A percentile compares a stretch with the other conserved stretches of the same genome.
Conservation (phyloP, 1,140 invertebrate species). For the Caenorhabditis tropicalis region DNA sequence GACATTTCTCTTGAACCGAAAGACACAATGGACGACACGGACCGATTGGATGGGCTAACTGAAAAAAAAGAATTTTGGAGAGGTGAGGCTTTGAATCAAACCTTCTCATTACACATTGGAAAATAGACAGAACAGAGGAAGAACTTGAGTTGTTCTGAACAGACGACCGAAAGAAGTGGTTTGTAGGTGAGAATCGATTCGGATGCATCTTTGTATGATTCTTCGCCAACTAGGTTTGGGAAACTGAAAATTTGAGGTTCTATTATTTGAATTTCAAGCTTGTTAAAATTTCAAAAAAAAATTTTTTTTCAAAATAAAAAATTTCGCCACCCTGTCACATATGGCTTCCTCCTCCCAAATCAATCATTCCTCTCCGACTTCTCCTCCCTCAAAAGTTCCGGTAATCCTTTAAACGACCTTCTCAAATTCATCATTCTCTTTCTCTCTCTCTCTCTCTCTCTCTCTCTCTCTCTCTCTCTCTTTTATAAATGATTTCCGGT, state of each 20-base stretch:
- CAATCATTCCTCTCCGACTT: no score
- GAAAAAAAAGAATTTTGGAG: neutral
- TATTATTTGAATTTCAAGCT: no score
- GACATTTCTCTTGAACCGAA: constrained; percentile 73
- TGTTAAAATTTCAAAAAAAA: no score
- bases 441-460: no score
- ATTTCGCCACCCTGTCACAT: no score
- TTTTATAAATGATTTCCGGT: no score
- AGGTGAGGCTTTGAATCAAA: neutral
- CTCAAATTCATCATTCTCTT: no score
- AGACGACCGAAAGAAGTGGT: constrained; percentile 53
- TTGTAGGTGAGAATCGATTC: constrained; percentile 71
- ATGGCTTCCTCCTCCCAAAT: no score
- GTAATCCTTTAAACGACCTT: no score
- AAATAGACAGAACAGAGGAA: constrained; percentile 72
- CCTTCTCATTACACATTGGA: constrained; percentile 73
- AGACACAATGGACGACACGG: constrained; percentile 73
- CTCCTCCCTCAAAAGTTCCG: no score
- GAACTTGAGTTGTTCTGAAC: constrained; percentile 61
- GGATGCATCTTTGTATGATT: constrained; percentile 89
- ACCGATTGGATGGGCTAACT: constrained; percentile 72
- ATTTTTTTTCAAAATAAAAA: constrained; percentile 59
- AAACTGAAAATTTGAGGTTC: constrained; percentile 78
- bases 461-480: no score
- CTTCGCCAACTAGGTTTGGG: constrained; percentile 89